Percentiles rank a stretch among this genome's conserved stretches.
Conservation (phyloP, 2,888 invertebrate genomes). For the Trachelus troglodyta region DNA sequence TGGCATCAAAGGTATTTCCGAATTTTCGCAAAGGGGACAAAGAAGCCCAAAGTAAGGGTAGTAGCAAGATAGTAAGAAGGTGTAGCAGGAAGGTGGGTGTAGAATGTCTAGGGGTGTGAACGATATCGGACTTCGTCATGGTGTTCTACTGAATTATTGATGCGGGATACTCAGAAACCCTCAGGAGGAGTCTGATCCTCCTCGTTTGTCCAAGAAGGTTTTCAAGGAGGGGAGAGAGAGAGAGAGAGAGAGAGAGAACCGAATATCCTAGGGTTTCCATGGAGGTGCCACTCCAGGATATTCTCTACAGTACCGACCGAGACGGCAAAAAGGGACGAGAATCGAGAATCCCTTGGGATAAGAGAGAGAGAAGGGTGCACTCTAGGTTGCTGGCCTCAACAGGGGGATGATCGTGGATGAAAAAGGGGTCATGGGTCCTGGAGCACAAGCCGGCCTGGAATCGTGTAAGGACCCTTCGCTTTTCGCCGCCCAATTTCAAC, state of each 20-base stretch:
- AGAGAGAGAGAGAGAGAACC: not conserved
- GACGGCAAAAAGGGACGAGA: too few relatives aligned
- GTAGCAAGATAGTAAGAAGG: too few relatives aligned
- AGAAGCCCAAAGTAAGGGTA: conserved; percentile 22
- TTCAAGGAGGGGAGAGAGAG: conserved; percentile 4
- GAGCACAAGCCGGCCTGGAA: not conserved
- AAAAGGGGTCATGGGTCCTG: not conserved
- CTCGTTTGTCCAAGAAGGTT: not conserved
- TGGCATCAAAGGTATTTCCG: too few relatives aligned
- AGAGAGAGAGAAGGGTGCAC: too few relatives aligned
- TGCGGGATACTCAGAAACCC: conserved; percentile 55
- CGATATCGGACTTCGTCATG: conserved; percentile 56
- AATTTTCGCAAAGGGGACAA: conserved; percentile 2
- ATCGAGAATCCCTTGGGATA: too few relatives aligned
- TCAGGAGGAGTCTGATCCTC: not conserved
- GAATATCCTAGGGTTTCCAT: not conserved
- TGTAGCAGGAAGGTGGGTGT: too few relatives aligned
- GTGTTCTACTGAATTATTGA: conserved; percentile 65
- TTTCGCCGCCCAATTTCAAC: conserved; percentile 70
- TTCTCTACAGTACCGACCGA: too few relatives aligned
- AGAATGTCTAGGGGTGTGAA: not conserved
- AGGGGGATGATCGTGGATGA: not conserved
- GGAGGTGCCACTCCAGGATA: too few relatives aligned
- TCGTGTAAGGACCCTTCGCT: conserved; percentile 12
- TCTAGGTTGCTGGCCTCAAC: too few relatives aligned